A percentile compares a stretch with the other conserved stretches of the same genome.
Evolutionary conservation across 2,888 invertebrate genomes (phyloP).

Genomic region (Drosophila formosana): DNA sequence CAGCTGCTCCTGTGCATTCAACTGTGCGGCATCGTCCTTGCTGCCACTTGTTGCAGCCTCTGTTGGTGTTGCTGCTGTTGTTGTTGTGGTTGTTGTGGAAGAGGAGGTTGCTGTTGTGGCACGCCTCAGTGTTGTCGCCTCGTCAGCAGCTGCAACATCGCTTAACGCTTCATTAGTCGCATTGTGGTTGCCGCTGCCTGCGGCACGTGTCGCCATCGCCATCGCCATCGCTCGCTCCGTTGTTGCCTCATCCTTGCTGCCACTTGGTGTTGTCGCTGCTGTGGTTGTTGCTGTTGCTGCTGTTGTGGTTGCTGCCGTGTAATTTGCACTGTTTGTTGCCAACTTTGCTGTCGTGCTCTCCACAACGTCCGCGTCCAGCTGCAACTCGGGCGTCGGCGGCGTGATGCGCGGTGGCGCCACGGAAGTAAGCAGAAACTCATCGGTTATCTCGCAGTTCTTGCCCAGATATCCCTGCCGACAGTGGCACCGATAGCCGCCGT

Average conservation of each 20-base stretch:
- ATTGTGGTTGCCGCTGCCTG: conserved; percentile 55
- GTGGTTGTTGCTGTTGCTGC: conserved; percentile 10
- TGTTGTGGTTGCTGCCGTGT: conserved; percentile 13
- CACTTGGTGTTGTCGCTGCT: conserved; percentile 1
- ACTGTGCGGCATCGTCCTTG: conserved; percentile 20
- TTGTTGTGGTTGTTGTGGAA: conserved; percentile 24
- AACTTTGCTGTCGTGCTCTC: conserved; percentile 13
- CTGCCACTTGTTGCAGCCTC: conserved; percentile 54
- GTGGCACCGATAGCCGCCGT: conserved; percentile 91
- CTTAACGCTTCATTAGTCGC: conserved; percentile 79
- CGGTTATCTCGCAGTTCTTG: conserved; percentile 89
- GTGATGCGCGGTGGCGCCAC: conserved; percentile 82
- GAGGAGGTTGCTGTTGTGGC: conserved; percentile 26
- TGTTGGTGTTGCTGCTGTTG: conserved; percentile 16
- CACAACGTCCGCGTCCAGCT: conserved; percentile 19
- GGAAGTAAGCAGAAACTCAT: conserved; percentile 83
- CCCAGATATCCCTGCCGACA: conserved; percentile 92
- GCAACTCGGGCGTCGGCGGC: conserved; percentile 66
- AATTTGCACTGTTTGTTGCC: conserved; percentile 15
- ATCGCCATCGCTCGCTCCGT: conserved; percentile 22
- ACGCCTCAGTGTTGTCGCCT: conserved; percentile 52
- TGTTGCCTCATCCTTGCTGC: conserved; percentile 38
- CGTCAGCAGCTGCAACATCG: conserved; percentile 54
- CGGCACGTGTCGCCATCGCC: conserved; percentile 25
- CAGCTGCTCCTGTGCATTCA: conserved; percentile 38